These are phyloP conservation scores for Thinocorus orbignyianus DNA, from an alignment of 2,113 vertebrate genomes.

Conservation along the genomic window DNA sequence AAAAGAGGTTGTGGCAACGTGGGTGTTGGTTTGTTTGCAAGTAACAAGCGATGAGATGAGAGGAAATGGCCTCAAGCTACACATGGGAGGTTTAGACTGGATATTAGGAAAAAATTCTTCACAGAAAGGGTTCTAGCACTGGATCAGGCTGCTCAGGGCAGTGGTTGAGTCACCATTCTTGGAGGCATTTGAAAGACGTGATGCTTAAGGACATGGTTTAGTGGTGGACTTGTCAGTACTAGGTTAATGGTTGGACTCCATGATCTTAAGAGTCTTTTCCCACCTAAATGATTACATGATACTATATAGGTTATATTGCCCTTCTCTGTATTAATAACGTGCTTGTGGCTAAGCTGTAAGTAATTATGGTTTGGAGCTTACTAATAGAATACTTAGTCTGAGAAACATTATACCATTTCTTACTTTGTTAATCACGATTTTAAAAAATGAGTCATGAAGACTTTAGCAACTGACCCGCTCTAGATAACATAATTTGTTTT, in stretches of 20 bases:
- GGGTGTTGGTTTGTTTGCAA: not conserved
- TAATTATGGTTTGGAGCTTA: not conserved
- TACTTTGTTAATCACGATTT: not conserved
- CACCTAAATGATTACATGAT: not conserved
- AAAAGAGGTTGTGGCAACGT: not conserved
- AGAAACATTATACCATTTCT: not conserved
- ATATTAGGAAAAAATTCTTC: not conserved
- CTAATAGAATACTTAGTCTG: not conserved
- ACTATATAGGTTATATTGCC: not conserved
- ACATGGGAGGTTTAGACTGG: not conserved
- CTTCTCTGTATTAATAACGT: not conserved
- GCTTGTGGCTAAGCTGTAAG: not conserved
- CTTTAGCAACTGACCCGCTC: not conserved
- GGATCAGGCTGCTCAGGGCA: not conserved
- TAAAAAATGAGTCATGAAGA: not conserved
- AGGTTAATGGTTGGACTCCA: not conserved
- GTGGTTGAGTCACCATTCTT: not conserved
- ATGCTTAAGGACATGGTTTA: not conserved
- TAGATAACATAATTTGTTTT: accelerated
- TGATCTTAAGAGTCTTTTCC: not conserved
- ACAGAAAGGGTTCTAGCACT: not conserved
- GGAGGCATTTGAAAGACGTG: not conserved
- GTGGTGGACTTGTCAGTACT: not conserved
- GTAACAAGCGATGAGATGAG: not conserved
- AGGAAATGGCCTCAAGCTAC: not conserved